Base-by-base conservation (phyloP, 2,113 vertebrate genomes). In the Anser brachyrhynchus region DNA sequence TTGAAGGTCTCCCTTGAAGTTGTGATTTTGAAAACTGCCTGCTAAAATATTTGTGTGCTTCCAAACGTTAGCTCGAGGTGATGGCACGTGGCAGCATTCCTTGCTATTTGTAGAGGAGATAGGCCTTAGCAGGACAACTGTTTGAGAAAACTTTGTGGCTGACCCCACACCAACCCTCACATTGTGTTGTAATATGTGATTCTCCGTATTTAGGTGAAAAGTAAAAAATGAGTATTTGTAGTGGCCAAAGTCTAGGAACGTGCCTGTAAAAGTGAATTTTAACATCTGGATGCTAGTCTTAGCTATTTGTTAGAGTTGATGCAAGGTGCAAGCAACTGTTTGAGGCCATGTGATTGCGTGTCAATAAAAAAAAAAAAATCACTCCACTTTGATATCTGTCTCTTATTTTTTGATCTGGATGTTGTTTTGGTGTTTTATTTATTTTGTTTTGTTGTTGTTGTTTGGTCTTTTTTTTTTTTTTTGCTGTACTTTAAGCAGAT, bases 391-490 rank as follows among this genome's bases (percentile, higher is more conserved):
- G 29, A 58, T 61, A 93, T 93, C 10, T 39, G 86, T 89, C 44
- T 75, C 54, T 75, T 81, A 54, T 33, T 91, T 91, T 78, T 92
- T 91, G 90, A 94, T 84, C 66, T 94, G n/a, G 57, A 20, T 41
- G 23, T 62, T 49, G 46, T 35, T 62, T 26, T 64, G 22, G 23
- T 51, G 51, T 51, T 49, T 49, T 49, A 49, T 49, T 49, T 51
- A 25, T 52, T 52, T 23, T 51, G 21, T 51, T 23, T 52, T 25
- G 25, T 25, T 51, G 19, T 43, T 54, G 52, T 16, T 55, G 52
- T 7, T 28, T 28, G 25, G 52, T 19, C 28, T 28, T 62, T 26
- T 9, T 16, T 26, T 64, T 49, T 57, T 54, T 65, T 84, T 92
- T 92, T 81, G 2, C 84, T 79, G 52, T 84, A 76, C 49, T 84